Evolutionary conservation across 2,113 vertebrate species (phyloP), one percentile per base, ranked within the genome.

Genomic region (Anolis sagrei): DNA sequence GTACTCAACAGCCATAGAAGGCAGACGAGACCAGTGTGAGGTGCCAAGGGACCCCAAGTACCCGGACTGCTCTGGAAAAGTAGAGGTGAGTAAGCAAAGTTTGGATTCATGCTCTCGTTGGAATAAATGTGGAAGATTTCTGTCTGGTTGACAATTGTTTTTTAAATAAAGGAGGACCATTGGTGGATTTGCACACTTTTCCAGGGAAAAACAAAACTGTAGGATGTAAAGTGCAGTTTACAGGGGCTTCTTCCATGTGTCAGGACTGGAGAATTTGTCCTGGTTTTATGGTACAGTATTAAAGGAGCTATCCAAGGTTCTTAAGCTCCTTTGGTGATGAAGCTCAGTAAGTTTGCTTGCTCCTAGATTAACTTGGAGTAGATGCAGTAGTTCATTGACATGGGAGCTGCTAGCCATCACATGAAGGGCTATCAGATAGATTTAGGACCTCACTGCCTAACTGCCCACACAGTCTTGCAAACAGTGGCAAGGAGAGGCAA

Each of bases 51-150:
- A 99, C 90, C 97, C 97, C 70, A 97, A 95, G 86, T 99, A 97
- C 91, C 98, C 98, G 4, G 98, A 99, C 95, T 99, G 98, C 29
- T 93, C 97, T 51, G 97, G 97, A 89, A 99, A 99, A 95, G 97
- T 99, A 91, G 98, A 99, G 96, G 98, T 99, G 95, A 98, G 98
- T 97, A 0, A 16, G 61, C 39, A 62, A 62, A 39, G n/a, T 74
- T 62, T 13, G 32, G 29, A 73, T 32, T 76, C 2, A 61, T 64
- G 44, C 23, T 80, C 36, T 9, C 27, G 34, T 39, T 32, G 44
- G 69, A 74, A 64, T 29, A 48, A 49, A 64, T 34, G n/a, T 48
- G 2, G 44, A 64, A 83, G n/a, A 51, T 34, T 11, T 69, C 76
- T 77, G 19, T 18, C 6, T 44, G 69, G 21, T 48, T 48, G 68